A percentile compares a stretch with the other conserved stretches of the same genome.
These are phyloP conservation scores for Tortricodes alternella DNA, from an alignment of 2,888 invertebrate species.

Conservation along the genomic window DNA sequence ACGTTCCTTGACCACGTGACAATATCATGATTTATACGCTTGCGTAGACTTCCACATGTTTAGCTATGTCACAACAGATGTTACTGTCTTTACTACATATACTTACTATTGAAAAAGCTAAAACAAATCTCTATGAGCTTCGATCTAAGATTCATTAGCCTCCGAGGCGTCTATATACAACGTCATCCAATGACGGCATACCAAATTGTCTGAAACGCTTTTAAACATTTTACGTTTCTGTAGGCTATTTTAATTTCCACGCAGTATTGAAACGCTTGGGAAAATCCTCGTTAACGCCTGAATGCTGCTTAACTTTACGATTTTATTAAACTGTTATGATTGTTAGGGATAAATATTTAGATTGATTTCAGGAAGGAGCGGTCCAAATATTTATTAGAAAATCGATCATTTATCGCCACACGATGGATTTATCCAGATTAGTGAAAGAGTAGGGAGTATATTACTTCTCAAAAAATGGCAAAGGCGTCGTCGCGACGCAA, in stretches of 20 bases:
- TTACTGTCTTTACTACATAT: background rate
- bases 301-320: conserved; percentile 1
- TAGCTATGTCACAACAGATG: conserved; percentile 1
- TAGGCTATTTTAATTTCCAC: conserved; percentile 16
- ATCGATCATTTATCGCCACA: conserved; percentile 38
- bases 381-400: conserved; percentile 45
- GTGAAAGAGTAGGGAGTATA: conserved; percentile 31
- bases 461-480: conserved; percentile 63
- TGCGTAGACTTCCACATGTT: background rate
- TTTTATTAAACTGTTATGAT: conserved; percentile 12
- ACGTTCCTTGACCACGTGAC: conserved; percentile 37
- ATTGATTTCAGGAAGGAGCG: conserved; percentile 32
- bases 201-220: background rate
- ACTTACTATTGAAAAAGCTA: background rate
- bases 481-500: conserved; percentile 65
- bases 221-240: background rate
- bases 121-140: conserved; percentile 1
- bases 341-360: conserved; percentile 20
- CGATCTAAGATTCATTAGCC: background rate
- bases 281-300: conserved; percentile 4
- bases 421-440: conserved; percentile 24
- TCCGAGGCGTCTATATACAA: background rate
- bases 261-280: conserved; percentile 14
- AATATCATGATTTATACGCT: conserved; percentile 12
- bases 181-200: conserved; percentile 10